A percentile compares a stretch with the other conserved stretches of the same genome.
phyloP scores from a whole-genome alignment of 2,113 vertebrate genomes.

The Riparia riparia region DNA sequence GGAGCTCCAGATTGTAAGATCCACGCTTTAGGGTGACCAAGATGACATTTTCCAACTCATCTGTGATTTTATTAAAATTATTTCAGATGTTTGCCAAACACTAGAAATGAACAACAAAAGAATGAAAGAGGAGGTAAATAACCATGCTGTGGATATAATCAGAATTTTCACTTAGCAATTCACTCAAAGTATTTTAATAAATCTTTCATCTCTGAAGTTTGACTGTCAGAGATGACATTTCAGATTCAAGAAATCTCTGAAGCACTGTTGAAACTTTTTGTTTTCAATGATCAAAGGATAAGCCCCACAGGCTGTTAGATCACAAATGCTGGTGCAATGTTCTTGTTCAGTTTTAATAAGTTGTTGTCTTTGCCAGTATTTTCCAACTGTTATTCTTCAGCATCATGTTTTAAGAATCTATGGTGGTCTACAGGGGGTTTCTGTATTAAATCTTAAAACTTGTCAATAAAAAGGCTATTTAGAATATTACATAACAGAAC shows the following conservation, averaged over 20 bases:
- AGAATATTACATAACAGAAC: neutral
- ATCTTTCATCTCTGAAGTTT: neutral
- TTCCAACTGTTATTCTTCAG: neutral
- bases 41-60: neutral
- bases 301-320: neutral
- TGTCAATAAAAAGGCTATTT: neutral
- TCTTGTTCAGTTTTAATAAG: neutral
- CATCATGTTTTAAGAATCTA: neutral
- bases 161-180: neutral
- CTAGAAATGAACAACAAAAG: neutral
- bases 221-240: neutral
- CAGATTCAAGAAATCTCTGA: neutral
- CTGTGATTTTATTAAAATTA: neutral
- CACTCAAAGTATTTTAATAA: neutral
- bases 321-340: neutral
- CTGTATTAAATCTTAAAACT: neutral
- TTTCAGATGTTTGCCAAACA: neutral
- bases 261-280: neutral
- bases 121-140: neutral
- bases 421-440: neutral
- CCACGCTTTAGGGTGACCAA: rapidly evolving
- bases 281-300: neutral
- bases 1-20: neutral
- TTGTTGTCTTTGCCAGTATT: neutral
- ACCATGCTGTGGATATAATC: neutral